Conservation (phyloP, 1,140 invertebrate species). For the Babylonia areolata region DNA sequence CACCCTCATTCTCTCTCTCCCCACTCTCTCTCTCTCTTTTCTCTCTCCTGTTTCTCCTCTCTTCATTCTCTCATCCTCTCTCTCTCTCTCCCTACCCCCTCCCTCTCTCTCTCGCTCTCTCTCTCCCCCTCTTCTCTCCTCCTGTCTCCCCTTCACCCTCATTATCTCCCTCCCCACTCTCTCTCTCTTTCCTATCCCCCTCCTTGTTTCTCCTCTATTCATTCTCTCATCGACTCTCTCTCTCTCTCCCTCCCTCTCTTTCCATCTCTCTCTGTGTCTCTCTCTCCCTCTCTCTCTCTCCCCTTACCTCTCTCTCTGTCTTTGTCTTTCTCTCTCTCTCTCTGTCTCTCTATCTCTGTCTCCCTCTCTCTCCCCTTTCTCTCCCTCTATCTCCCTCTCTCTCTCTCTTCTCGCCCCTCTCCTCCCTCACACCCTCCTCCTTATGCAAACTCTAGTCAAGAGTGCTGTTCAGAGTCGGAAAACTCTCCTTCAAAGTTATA, state of each 20-base stretch:
- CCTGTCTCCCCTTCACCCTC: too few species aligned
- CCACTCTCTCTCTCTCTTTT: not conserved
- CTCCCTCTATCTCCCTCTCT: constrained; percentile 7
- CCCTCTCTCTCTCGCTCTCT: not conserved
- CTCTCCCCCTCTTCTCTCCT: too few species aligned
- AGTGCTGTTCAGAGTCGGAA: too few species aligned
- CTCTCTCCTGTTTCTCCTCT: too few species aligned
- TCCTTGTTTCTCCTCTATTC: too few species aligned
- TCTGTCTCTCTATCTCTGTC: constrained; percentile 23
- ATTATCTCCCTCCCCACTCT: not conserved
- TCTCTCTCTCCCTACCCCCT: not conserved
- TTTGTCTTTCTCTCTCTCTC: not conserved
- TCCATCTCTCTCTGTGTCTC: constrained; percentile 2
- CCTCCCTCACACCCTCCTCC: too few species aligned
- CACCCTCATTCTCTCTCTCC: not conserved
- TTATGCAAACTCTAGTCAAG: too few species aligned
- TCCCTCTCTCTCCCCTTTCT: too few species aligned
- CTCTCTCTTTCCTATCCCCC: not conserved
- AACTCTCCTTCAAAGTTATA: too few species aligned
- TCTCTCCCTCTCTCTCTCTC: not conserved
- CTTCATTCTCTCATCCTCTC: constrained; percentile 4
- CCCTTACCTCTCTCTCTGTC: not conserved
- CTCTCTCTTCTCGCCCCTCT: not conserved
- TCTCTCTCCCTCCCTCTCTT: constrained; percentile 6
- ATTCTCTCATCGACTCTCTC: too few species aligned